A percentile compares a stretch with the other conserved stretches of the same genome.
phyloP scores from a whole-genome alignment of 2,888 invertebrate species.

The Philopedon plagiatum region DNA sequence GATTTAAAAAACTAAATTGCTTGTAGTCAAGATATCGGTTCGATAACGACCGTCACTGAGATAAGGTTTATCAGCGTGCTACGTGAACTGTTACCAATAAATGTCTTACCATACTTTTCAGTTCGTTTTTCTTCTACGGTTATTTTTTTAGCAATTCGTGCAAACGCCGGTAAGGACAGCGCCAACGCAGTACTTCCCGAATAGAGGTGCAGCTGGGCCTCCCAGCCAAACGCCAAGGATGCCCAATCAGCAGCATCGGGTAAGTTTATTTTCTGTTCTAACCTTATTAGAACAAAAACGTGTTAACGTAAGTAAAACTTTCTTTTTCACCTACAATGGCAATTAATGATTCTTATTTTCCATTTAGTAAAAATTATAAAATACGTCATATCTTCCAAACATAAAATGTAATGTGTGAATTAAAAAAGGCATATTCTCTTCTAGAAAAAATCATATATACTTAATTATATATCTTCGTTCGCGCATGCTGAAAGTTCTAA shows the following conservation, averaged over 20 bases:
- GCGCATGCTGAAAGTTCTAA: no score
- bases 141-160: conserved; percentile 41
- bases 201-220: conserved; percentile 50
- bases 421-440: no score
- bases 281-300: not conserved
- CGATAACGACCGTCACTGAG: not conserved
- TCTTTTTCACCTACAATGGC: no score
- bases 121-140: conserved; percentile 5
- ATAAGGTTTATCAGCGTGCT: conserved; percentile 14
- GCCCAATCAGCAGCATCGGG: conserved; percentile 63
- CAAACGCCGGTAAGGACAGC: conserved; percentile 43
- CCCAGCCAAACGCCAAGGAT: conserved; percentile 63
- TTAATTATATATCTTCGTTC: no score
- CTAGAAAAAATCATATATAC: no score
- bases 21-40: not conserved
- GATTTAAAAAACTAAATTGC: not conserved
- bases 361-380: not conserved
- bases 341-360: no score
- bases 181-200: conserved; percentile 39
- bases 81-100: not conserved
- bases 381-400: no score
- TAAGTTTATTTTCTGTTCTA: conserved; percentile 56
- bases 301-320: no score
- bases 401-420: no score
- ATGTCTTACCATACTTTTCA: not conserved